Evolutionary conservation across 2,888 invertebrate species (phyloP).

Genomic region (Panzeria rudis): DNA sequence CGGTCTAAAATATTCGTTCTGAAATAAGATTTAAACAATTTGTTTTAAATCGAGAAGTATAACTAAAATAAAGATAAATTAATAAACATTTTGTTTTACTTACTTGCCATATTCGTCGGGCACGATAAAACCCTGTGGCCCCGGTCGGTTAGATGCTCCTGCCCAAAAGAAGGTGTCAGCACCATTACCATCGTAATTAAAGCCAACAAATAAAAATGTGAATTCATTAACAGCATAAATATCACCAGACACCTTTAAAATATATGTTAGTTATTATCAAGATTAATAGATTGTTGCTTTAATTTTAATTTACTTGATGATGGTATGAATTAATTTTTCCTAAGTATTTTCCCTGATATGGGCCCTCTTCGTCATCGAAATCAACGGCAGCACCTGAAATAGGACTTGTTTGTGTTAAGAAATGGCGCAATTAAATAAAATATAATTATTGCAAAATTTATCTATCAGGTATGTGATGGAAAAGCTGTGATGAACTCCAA

Average conservation of each 20-base stretch:
- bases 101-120: constrained; percentile 94
- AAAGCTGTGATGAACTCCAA: too few relatives aligned
- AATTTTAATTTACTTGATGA: constrained; percentile 86
- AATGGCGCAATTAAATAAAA: not conserved
- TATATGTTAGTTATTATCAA: not conserved
- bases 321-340: constrained; percentile 95
- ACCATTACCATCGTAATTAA: constrained; percentile 95
- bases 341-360: constrained; percentile 91
- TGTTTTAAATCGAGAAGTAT: not conserved
- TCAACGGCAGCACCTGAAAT: constrained; percentile 73
- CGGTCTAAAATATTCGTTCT: constrained; percentile 93
- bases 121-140: constrained; percentile 95
- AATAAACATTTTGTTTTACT: too few relatives aligned
- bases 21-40: constrained; percentile 2
- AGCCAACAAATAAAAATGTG: constrained; percentile 90
- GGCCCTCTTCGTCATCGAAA: constrained; percentile 88
- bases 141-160: constrained; percentile 93
- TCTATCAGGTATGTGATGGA: too few relatives aligned
- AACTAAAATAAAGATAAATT: too few relatives aligned
- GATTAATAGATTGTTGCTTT: not conserved
- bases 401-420: not conserved
- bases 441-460: too few relatives aligned
- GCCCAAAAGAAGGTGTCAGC: constrained; percentile 97
- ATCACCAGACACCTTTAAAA: constrained; percentile 90
- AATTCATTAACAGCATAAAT: constrained; percentile 95